Conservation (phyloP, 23 tunicate genomes). For the Botrylloides violaceus region DNA sequence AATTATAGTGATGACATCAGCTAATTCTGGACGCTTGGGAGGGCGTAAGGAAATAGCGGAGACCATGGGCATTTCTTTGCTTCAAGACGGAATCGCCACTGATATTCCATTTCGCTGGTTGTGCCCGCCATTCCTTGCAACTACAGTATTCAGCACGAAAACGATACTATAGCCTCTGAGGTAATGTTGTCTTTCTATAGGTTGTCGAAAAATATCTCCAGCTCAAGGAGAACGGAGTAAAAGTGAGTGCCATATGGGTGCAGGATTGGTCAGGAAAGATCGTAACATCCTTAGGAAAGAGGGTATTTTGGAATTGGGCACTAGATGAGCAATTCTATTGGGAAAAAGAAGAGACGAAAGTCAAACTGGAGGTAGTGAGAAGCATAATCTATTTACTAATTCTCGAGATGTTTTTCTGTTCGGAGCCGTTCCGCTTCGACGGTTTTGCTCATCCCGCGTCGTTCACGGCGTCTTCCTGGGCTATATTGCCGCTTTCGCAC, state of each 20-base stretch:
- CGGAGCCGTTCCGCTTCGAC: too few relatives aligned
- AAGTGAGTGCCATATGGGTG: slow-evolving; percentile 92
- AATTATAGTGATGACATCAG: too few relatives aligned
- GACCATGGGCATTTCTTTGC: too few relatives aligned
- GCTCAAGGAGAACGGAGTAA: slow-evolving; percentile 40
- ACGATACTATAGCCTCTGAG: too few relatives aligned
- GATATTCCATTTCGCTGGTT: background rate
- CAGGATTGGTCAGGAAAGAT: slow-evolving; percentile 99
- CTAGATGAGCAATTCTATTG: slow-evolving; percentile 63
- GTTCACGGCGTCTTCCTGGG: too few relatives aligned
- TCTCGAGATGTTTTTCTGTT: background rate
- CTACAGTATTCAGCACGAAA: too few relatives aligned
- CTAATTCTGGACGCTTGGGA: too few relatives aligned
- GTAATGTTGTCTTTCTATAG: slow-evolving; percentile 14
- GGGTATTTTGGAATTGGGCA: slow-evolving; percentile 95
- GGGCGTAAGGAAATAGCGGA: too few relatives aligned
- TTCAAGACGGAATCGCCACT: too few relatives aligned
- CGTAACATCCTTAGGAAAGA: slow-evolving; percentile 74
- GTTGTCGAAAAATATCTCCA: slow-evolving; percentile 29
- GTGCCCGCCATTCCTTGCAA: background rate
- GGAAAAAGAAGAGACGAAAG: background rate
- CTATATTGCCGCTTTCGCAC: too few relatives aligned
- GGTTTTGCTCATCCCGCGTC: too few relatives aligned
- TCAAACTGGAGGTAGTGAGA: background rate
- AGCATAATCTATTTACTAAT: background rate